Conservation (phyloP, 2,113 vertebrate genomes). For the Sminthopsis crassicaudata region DNA sequence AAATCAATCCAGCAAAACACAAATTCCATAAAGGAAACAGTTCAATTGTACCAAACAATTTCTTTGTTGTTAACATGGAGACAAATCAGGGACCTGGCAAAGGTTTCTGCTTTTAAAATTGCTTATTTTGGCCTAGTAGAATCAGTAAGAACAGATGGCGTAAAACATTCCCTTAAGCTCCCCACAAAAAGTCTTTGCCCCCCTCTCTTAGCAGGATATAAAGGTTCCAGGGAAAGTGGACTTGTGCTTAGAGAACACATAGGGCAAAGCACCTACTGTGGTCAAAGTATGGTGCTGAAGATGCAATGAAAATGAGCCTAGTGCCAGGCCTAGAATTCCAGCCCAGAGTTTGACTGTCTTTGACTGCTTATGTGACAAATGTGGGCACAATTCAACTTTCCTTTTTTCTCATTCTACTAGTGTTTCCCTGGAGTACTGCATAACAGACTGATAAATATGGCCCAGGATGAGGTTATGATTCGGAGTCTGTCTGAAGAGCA, state of each 20-base stretch:
- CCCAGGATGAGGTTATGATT: background rate
- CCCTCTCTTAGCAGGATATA: background rate
- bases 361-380: too few species aligned
- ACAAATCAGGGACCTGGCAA: background rate
- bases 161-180: background rate
- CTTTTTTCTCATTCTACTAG: too few species aligned
- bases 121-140: background rate
- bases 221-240: background rate
- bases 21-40: background rate
- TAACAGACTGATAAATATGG: too few species aligned
- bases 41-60: background rate
- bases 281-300: background rate
- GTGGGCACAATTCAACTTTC: too few species aligned
- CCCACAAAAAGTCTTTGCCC: background rate
- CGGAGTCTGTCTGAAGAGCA: background rate
- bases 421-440: too few species aligned
- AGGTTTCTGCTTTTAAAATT: background rate
- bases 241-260: background rate
- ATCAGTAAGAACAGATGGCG: background rate
- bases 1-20: background rate
- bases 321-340: background rate
- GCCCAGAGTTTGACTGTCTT: too few species aligned
- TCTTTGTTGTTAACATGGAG: background rate
- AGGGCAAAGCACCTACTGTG: background rate
- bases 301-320: background rate